Percentiles rank a stretch among this genome's conserved stretches.
These are phyloP conservation scores for Mormyrus hasselquistii DNA, from an alignment of 2,797 vertebrate species.

Conservation along the genomic window DNA sequence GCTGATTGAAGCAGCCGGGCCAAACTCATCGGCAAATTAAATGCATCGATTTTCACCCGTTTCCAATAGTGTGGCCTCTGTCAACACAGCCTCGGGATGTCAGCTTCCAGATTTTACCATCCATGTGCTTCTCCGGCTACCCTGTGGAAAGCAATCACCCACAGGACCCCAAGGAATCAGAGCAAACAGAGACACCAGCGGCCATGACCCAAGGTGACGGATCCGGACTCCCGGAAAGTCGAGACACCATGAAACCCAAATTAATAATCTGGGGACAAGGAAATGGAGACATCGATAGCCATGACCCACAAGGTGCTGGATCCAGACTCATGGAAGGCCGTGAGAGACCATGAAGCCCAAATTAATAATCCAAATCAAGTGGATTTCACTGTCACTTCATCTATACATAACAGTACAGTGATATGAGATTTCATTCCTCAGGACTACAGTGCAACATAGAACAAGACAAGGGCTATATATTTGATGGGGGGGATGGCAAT, in stretches of 20 bases:
- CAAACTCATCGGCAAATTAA: slow-evolving; percentile 66
- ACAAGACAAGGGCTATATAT: not conserved
- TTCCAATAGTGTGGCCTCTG: slow-evolving; percentile 18
- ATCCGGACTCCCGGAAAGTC: too few relatives aligned
- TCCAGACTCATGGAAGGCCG: not conserved
- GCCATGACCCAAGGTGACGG: too few relatives aligned
- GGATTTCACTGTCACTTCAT: not conserved
- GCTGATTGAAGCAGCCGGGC: not conserved
- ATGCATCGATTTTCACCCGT: slow-evolving; percentile 61
- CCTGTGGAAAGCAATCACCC: not conserved
- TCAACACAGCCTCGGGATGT: slow-evolving; percentile 7
- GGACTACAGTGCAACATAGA: not conserved
- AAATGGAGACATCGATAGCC: not conserved
- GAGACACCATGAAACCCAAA: too few relatives aligned
- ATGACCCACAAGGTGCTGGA: not conserved
- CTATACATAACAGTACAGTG: not conserved
- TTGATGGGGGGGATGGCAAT: not conserved
- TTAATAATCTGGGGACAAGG: too few relatives aligned
- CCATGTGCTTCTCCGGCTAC: not conserved
- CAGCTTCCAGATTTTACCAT: not conserved
- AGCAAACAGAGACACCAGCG: not conserved
- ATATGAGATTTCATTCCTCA: not conserved
- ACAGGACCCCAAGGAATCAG: not conserved
- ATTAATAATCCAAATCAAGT: slow-evolving; percentile 41
- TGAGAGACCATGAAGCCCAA: slow-evolving; percentile 31